Evolutionary conservation across 2,113 vertebrate species (phyloP).

Genomic region (Atherinomorus stipes): DNA sequence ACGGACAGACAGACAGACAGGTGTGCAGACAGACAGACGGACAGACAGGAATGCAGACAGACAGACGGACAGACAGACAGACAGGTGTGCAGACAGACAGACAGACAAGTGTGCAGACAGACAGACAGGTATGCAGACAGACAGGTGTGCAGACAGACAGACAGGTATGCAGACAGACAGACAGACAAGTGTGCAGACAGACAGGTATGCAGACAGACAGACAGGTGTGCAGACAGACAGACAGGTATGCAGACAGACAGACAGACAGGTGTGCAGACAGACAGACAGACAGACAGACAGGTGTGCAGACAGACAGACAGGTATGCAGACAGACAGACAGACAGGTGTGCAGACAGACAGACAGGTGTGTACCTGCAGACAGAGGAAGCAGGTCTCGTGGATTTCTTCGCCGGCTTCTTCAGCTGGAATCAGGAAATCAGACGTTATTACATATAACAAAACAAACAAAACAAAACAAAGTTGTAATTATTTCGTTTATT

Average conservation of each 20-base stretch:
- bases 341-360: not conserved
- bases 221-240: no score
- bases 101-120: not conserved
- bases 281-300: not conserved
- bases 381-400: not conserved
- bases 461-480: no score
- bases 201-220: no score
- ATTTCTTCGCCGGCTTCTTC: constrained; percentile 16
- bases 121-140: not conserved
- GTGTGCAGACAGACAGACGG: no score
- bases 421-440: constrained; percentile 18
- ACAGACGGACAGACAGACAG: not conserved
- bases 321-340: not conserved
- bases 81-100: not conserved
- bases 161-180: no score
- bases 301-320: not conserved
- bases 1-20: not conserved
- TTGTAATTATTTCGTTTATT: no score
- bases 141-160: not conserved
- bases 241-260: no score
- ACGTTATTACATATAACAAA: no score
- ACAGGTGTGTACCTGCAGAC: constrained; percentile 24
- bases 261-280: no score
- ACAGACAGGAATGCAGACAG: no score
- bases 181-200: not conserved